Base-by-base conservation (phyloP, 1,140 invertebrate genomes). In the Andricus grossulariae region DNA sequence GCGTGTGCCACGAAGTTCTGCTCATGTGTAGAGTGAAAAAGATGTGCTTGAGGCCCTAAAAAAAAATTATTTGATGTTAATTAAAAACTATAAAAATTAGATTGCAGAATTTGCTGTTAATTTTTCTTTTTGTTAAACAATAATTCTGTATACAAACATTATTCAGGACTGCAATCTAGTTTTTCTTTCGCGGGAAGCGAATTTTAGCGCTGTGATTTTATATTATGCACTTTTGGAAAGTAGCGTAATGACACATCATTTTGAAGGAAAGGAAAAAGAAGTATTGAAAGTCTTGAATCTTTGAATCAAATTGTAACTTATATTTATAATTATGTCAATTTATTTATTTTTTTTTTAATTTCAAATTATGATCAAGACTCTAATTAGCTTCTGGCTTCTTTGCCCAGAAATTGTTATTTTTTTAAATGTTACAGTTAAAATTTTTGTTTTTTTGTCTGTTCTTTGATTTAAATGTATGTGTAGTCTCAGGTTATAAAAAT, bases 1-100 rank as follows among this genome's bases (percentile, higher is more conserved):
- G 95, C 96, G 87, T 97, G 95, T n/a, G 96, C 95, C 2, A 99
- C 95, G 88, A 97, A 98, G 84, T 95, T 96, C 88, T 99, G 97
- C 87, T 99, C 97, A 85, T 98, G 97, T 0, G 97, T 94, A 39
- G 94, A 95, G 83, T 97, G 95, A 83, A 99, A 96, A 5, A 99
- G 91, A 90, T 99, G 97, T 0, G 97, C 94, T 91, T 95, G 95
- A 4, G 97, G 97, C 75, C 98, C 97, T 96, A 88, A n/a, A 89
- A 92, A 85, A 32, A 81, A 81, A 75, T 75, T 50, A 60, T 77
- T 10, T 66, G 6, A 77, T 39, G 49, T 11, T 50, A 18, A 70
- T 79, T 39, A n/a, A 60, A n/a, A 73, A 49, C 18, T 25, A 0
- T 50, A 13, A 50, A 70, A 32, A 70, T 45, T 45, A 39, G 39